Base-by-base conservation (phyloP, 1,140 invertebrate genomes). In the Asobara japonica region DNA sequence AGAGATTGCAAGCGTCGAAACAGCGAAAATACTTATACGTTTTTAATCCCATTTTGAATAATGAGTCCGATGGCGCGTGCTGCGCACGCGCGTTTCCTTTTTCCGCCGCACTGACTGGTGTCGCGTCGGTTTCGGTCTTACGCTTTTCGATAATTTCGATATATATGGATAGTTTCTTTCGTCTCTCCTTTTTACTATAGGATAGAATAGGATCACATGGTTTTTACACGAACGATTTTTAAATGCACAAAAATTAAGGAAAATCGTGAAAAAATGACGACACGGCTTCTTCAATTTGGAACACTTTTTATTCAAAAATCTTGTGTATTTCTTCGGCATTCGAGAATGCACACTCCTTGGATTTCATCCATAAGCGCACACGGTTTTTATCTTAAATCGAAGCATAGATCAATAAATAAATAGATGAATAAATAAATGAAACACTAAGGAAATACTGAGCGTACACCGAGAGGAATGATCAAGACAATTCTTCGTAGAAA, bases 361-460 rank as follows among this genome's bases (percentile, higher is more conserved):
- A 51, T 41, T 41, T 41, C 36, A 41, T 41, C n/a, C 36, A 41
- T 41, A 41, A 41, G 36, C 36, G 36, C 36, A 41, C 36, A 41
- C 36, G 10, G 36, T 41, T n/a, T n/a, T 41, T 41, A 41, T 51
- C 45, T 51, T 51, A 51, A 51, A 51, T 51, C 22, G 18, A 51
- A 51, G 45, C 45, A 20, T 51, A 51, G 22, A 51, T 51, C 18
- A 51, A 51, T 51, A 51, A 51, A 51, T 51, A 3, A 51, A 51
- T 51, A 18, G 22, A 51, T 41, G 36, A 51, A 51, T 51, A 3
- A 51, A 51, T 51, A 18, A 51, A 51, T 41, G 36, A n/a, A 51
- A 51, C 20, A 51, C 45, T 51, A 51, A 51, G 20, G 16, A 51
- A 51, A 51, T 51, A 51, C 45, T 51, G 45, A 51, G 45, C 45